phyloP scores from a whole-genome alignment of 2,888 invertebrate species.

The Tuberolachnus salignus region DNA sequence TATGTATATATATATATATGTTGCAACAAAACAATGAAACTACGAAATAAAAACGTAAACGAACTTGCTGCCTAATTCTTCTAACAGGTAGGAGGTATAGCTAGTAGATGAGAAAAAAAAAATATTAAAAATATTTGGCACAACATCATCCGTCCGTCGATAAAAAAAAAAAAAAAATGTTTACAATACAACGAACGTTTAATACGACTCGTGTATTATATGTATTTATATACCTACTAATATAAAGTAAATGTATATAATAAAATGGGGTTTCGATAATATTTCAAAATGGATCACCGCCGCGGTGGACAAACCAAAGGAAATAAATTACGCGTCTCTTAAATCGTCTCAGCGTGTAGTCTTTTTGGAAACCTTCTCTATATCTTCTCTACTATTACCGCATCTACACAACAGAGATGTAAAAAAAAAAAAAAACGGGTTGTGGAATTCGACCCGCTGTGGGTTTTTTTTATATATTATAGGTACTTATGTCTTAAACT shows the following conservation, averaged over 20 bases:
- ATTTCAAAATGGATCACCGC: neutral
- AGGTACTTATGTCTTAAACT: neutral
- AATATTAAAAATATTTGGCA: no score
- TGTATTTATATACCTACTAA: neutral
- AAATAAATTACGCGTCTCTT: neutral
- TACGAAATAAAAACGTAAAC: no score
- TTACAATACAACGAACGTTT: neutral
- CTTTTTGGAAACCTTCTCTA: neutral
- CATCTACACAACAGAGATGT: no score
- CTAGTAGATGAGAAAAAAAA: no score
- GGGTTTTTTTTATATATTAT: neutral
- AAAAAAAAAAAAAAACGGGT: neutral
- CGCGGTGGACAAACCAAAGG: neutral
- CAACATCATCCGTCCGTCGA: no score
- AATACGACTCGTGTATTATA: neutral
- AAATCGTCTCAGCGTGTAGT: conserved; percentile 12
- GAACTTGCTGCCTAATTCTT: no score
- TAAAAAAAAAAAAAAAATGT: neutral
- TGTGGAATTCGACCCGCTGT: neutral
- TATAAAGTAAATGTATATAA: neutral
- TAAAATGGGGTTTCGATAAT: neutral
- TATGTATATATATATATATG: no score
- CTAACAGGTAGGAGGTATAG: no score
- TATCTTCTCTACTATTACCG: neutral
- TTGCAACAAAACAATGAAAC: no score